Evolutionary conservation across 2,797 vertebrate genomes (phyloP).

Genomic region (Lepilemur ruficaudatus): DNA sequence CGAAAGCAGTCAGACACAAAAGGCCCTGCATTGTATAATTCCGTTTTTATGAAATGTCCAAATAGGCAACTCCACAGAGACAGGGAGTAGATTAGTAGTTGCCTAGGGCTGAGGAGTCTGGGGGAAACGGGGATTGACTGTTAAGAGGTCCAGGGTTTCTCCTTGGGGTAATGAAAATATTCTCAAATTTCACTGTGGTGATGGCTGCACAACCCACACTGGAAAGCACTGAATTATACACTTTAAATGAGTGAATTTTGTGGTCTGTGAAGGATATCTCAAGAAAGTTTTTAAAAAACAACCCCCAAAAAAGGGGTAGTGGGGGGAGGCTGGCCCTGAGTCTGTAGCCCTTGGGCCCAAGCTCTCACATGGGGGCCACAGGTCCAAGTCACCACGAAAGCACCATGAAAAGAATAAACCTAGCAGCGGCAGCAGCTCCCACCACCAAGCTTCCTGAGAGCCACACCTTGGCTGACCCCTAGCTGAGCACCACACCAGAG

Average conservation of each 20-base stretch:
- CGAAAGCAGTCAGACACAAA: background rate
- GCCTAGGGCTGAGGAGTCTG: background rate
- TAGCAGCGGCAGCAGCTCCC: background rate
- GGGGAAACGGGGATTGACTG: background rate
- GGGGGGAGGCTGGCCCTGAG: background rate
- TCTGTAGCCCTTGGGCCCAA: background rate
- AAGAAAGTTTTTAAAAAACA: background rate
- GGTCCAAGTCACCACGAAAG: too few relatives aligned
- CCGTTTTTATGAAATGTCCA: background rate
- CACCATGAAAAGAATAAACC: background rate
- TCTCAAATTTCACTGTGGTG: background rate
- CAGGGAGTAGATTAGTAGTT: fast-evolving
- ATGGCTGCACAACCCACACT: background rate
- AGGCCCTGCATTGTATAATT: fast-evolving
- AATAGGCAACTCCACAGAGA: background rate
- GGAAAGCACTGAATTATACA: background rate
- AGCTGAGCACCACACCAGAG: fast-evolving
- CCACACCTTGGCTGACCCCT: fast-evolving
- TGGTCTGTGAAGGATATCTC: background rate
- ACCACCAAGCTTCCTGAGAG: fast-evolving
- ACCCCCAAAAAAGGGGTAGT: background rate
- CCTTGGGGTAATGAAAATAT: background rate
- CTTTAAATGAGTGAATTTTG: background rate
- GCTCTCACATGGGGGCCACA: too few relatives aligned
- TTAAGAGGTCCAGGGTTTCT: background rate